phyloP scores from a whole-genome alignment of 2,113 vertebrate genomes.

The Daphoenositta chrysoptera region DNA sequence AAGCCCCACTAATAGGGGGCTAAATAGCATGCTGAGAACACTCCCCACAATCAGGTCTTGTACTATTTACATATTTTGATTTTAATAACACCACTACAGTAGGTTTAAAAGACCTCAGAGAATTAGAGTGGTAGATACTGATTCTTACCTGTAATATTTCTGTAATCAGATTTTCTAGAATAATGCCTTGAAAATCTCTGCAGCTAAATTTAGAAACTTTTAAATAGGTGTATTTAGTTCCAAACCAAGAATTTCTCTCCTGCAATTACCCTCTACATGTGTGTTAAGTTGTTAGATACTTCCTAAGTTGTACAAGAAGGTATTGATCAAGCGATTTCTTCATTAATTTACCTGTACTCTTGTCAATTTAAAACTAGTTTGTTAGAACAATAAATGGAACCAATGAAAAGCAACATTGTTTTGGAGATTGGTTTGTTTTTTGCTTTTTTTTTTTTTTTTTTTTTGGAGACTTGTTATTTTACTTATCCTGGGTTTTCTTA shows the following conservation, averaged over 20 bases:
- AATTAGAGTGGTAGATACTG: not conserved
- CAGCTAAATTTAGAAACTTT: not conserved
- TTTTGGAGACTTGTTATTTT: not conserved
- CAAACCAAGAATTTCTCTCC: not conserved
- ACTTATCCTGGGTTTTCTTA: not conserved
- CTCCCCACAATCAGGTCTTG: not conserved
- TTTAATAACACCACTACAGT: not conserved
- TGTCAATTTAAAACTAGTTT: not conserved
- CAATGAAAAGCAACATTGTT: not conserved
- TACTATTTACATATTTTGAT: not conserved
- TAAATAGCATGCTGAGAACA: not conserved
- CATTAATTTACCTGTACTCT: not conserved
- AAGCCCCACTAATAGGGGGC: not conserved
- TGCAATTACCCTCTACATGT: not conserved
- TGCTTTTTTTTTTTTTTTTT: not conserved
- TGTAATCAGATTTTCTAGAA: not conserved
- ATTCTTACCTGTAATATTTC: not conserved
- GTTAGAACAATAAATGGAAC: not conserved
- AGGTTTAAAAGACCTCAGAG: not conserved
- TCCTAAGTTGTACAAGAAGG: not conserved
- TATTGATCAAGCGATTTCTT: not conserved
- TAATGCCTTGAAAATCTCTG: not conserved
- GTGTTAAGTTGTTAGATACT: not conserved
- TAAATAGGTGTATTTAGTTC: not conserved
- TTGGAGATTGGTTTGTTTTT: not conserved